These are phyloP conservation scores for Acipenser ruthenus DNA, from an alignment of 2,797 vertebrate genomes.

Conservation along the genomic window DNA sequence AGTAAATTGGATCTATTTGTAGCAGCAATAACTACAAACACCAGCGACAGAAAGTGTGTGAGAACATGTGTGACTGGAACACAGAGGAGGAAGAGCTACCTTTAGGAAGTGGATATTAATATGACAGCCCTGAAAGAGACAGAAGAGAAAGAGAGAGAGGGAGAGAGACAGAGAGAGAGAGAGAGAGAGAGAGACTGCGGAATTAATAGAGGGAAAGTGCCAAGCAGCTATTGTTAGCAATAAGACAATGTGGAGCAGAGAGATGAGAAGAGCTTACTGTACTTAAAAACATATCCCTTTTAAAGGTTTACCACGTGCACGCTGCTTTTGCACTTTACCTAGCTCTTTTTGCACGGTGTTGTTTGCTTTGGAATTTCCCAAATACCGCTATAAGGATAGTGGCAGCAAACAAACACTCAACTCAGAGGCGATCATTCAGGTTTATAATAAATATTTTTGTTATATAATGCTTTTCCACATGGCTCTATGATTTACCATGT, in stretches of 20 bases:
- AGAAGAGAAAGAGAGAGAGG: slow-evolving; percentile 34
- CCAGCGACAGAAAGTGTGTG: slow-evolving; percentile 10
- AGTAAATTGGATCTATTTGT: slow-evolving; percentile 62
- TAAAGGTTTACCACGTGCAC: too few species aligned
- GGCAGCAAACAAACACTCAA: too few species aligned
- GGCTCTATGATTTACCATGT: too few species aligned
- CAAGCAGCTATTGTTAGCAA: slow-evolving; percentile 32
- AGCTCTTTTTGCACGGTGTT: too few species aligned
- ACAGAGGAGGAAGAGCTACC: slow-evolving; percentile 38
- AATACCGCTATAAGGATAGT: too few species aligned
- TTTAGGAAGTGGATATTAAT: slow-evolving; percentile 71
- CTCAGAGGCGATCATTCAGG: too few species aligned
- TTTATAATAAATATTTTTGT: too few species aligned
- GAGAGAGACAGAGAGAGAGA: slow-evolving; percentile 32
- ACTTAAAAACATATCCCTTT: too few species aligned
- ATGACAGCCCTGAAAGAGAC: slow-evolving; percentile 48
- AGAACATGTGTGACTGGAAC: slow-evolving; percentile 6
- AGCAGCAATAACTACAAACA: slow-evolving; percentile 48
- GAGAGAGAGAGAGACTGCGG: slow-evolving; percentile 8
- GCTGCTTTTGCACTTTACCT: too few species aligned
- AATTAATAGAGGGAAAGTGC: slow-evolving; percentile 34
- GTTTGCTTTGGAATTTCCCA: too few species aligned
- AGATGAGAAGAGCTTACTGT: not conserved
- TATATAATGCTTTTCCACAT: too few species aligned
- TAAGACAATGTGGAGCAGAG: slow-evolving; percentile 23